Percentiles rank a stretch among this genome's conserved stretches.
Conservation (phyloP, 64 coral and sea anemone species). For the Porites australiensis region DNA sequence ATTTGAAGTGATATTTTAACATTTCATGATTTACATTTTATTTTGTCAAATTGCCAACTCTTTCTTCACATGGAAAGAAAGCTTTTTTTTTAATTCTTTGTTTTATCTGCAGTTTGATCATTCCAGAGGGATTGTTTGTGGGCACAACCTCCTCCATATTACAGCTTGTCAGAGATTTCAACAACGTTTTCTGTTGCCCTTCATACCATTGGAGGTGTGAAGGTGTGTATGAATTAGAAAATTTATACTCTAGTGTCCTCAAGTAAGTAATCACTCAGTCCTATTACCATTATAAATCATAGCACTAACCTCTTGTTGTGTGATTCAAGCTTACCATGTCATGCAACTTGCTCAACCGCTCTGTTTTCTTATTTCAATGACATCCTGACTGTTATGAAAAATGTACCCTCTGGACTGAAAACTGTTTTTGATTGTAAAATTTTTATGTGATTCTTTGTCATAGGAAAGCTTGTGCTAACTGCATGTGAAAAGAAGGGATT, state of each 20-base stretch:
- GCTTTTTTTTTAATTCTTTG: too few species aligned
- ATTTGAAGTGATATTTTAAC: constrained; percentile 1
- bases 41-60: neutral
- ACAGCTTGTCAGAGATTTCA: neutral
- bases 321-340: constrained; percentile 16
- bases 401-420: constrained; percentile 15
- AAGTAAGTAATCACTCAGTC: neutral
- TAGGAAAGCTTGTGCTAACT: constrained; percentile 25
- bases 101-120: too few species aligned
- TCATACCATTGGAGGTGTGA: neutral
- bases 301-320: constrained; percentile 10
- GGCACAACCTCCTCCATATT: neutral
- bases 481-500: neutral
- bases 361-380: constrained; percentile 6
- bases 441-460: neutral
- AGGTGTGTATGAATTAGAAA: constrained; percentile 1
- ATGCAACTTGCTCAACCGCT: neutral
- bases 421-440: constrained; percentile 3
- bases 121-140: too few species aligned
- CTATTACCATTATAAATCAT: neutral
- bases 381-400: constrained; percentile 3
- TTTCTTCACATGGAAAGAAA: neutral
- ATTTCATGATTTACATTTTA: neutral
- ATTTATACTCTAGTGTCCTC: constrained; percentile 11
- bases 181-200: neutral